These are phyloP conservation scores for Dichetophora obliterata DNA, from an alignment of 2,888 invertebrate genomes.

Conservation along the genomic window DNA sequence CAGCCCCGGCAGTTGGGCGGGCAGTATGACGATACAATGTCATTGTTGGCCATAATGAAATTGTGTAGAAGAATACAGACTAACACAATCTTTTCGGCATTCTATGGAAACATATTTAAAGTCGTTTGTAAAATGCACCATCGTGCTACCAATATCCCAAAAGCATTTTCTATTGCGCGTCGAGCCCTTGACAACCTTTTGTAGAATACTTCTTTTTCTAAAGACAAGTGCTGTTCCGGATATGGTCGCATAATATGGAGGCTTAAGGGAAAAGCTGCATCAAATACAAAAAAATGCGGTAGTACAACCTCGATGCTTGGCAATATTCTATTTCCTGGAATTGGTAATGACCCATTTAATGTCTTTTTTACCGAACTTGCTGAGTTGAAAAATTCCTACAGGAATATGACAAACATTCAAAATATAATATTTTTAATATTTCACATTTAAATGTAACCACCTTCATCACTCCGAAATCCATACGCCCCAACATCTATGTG, in stretches of 20 bases:
- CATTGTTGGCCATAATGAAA: too few relatives aligned
- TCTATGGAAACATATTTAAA: too few relatives aligned
- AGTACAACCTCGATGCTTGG: neutral
- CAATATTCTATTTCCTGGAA: neutral
- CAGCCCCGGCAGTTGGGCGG: too few relatives aligned
- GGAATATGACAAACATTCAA: conserved; percentile 17
- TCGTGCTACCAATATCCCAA: conserved; percentile 24
- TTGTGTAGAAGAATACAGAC: too few relatives aligned
- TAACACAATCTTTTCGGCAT: too few relatives aligned
- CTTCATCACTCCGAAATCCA: conserved; percentile 32
- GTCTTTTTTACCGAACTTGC: conserved; percentile 2
- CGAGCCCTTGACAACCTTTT: neutral
- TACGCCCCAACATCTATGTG: conserved; percentile 42
- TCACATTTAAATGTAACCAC: too few relatives aligned
- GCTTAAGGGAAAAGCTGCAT: conserved; percentile 28
- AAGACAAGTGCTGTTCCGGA: conserved; percentile 25
- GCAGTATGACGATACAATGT: too few relatives aligned
- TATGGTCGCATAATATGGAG: conserved; percentile 28
- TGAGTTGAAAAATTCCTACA: conserved; percentile 5
- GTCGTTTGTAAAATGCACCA: neutral
- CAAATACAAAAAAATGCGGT: conserved; percentile 31
- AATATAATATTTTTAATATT: neutral
- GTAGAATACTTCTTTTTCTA: conserved; percentile 6
- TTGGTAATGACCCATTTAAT: neutral
- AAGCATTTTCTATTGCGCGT: conserved; percentile 9